Percentiles rank a stretch among this genome's conserved stretches.
Conservation (phyloP, 2,797 vertebrate genomes). For the Labeo calbasu region DNA sequence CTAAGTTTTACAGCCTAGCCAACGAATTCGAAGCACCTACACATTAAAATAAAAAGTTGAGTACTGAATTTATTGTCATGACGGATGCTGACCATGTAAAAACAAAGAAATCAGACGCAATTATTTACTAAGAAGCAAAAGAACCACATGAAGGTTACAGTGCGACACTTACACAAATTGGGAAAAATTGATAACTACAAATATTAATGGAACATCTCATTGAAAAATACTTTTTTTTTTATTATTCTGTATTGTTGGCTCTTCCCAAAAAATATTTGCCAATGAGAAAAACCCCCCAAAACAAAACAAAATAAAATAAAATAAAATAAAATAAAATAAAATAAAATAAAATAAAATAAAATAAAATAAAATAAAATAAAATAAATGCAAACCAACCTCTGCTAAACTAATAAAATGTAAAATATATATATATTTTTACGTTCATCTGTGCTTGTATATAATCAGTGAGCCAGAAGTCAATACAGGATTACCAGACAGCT, state of each 20-base stretch:
- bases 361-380: too few species aligned
- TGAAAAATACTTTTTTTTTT: neutral
- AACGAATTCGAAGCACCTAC: neutral
- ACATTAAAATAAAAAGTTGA: neutral
- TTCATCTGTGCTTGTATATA: neutral
- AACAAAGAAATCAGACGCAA: neutral
- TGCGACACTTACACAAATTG: neutral
- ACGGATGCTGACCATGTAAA: neutral
- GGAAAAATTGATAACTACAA: neutral
- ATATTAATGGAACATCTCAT: neutral
- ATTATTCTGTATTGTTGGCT: neutral
- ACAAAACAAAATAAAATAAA: too few species aligned
- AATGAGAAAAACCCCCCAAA: too few species aligned
- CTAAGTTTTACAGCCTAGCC: neutral
- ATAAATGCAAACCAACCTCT: neutral
- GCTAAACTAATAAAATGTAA: neutral
- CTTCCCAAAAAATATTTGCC: too few species aligned
- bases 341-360: too few species aligned
- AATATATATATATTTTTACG: too few species aligned
- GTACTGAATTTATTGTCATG: neutral
- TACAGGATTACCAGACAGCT: conserved; percentile 22
- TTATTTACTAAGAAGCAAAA: neutral
- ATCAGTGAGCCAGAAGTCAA: neutral
- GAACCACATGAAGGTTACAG: neutral
- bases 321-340: too few species aligned